A percentile compares a stretch with the other conserved stretches of the same genome.
Conservation (phyloP, 2,888 invertebrate genomes). For the Rhyacophila evoluta region DNA sequence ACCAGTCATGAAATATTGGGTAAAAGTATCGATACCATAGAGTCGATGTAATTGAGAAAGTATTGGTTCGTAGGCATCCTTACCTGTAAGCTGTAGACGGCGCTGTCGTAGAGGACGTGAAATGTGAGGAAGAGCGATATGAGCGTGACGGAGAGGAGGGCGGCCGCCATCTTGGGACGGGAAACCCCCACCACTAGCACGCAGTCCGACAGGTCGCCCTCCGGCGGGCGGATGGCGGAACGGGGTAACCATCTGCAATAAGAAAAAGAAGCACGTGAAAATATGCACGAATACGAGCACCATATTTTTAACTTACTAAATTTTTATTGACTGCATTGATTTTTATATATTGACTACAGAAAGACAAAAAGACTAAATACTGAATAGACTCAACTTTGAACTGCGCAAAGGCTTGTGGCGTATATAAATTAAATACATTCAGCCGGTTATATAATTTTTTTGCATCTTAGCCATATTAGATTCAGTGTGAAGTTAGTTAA, state of each 20-base stretch:
- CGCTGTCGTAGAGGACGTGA: constrained; percentile 88
- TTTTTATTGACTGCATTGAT: not conserved
- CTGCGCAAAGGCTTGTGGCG: too few species aligned
- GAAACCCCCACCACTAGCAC: constrained; percentile 86
- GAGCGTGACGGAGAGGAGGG: constrained; percentile 82
- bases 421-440: too few species aligned
- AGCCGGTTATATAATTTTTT: too few species aligned
- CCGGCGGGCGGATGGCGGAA: constrained; percentile 85
- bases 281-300: not conserved
- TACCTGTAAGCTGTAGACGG: constrained; percentile 82
- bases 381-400: too few species aligned
- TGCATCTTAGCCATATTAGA: too few species aligned
- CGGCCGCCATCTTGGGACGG: constrained; percentile 86
- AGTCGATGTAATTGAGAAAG: too few species aligned
- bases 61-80: not conserved
- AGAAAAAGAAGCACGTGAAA: constrained; percentile 27
- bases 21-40: too few species aligned
- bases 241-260: constrained; percentile 82
- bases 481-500: too few species aligned
- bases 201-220: constrained; percentile 87
- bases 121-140: constrained; percentile 87
- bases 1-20: too few species aligned
- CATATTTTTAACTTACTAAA: not conserved
- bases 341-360: too few species aligned
- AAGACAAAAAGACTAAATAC: too few species aligned